Percentiles rank a stretch among this genome's conserved stretches.
Conservation (phyloP, 2,113 vertebrate genomes). For the Lanius ludovicianus region DNA sequence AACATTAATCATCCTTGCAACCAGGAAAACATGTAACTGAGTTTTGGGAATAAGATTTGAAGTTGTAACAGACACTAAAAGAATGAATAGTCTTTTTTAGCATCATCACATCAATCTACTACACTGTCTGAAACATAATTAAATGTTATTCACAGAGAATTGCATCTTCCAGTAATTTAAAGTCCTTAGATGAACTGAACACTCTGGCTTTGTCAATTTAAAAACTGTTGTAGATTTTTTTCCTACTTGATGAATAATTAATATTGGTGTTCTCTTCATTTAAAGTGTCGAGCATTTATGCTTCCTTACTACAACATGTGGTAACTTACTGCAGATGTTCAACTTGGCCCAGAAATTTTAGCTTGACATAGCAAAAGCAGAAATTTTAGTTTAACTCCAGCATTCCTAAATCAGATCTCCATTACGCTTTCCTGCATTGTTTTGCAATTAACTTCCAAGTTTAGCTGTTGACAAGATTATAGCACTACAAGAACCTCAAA, state of each 20-base stretch:
- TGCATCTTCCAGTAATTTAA: neutral
- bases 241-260: neutral
- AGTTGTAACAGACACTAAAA: neutral
- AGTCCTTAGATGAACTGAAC: neutral
- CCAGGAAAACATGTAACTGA: neutral
- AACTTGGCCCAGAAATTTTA: neutral
- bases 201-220: neutral
- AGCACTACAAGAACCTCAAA: neutral
- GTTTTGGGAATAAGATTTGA: neutral
- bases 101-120: neutral
- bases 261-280: neutral
- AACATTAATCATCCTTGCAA: neutral
- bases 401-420: neutral
- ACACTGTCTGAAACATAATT: neutral
- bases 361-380: neutral
- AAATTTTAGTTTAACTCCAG: neutral
- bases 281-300: neutral
- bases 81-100: neutral
- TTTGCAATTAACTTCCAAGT: neutral
- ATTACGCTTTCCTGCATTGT: neutral
- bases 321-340: neutral
- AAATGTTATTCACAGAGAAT: neutral
- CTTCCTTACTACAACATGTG: neutral
- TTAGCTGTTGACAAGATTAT: neutral
- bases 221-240: neutral